phyloP scores from a whole-genome alignment of 2,113 vertebrate genomes.

The Vimba vimba region DNA sequence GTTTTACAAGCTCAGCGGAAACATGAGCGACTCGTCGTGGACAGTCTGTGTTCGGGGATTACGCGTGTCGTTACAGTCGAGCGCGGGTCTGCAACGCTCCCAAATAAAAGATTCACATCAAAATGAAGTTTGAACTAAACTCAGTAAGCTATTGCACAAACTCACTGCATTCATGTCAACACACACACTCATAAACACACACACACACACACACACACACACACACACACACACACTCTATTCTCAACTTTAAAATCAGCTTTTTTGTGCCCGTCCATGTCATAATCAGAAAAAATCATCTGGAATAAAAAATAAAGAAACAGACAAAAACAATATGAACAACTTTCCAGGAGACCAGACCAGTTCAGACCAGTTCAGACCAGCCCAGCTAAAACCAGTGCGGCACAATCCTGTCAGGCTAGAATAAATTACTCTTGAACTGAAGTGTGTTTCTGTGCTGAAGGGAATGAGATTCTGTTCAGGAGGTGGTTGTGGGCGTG shows the following conservation, averaged over 20 bases:
- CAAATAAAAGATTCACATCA: neutral
- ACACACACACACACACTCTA: neutral
- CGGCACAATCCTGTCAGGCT: neutral
- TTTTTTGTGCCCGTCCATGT: conserved; percentile 64
- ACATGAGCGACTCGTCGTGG: neutral
- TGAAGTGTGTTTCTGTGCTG: conserved; percentile 15
- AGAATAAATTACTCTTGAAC: conserved; percentile 41
- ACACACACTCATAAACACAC: neutral
- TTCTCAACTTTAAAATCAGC: conserved; percentile 35
- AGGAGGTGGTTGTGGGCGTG: conserved; percentile 65
- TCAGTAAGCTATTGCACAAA: conserved; percentile 47
- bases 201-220: neutral
- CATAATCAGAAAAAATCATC: conserved; percentile 63
- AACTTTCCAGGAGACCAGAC: conserved; percentile 59
- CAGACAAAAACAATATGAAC: conserved; percentile 65
- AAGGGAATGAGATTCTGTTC: conserved; percentile 59
- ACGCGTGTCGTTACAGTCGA: neutral
- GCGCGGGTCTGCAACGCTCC: neutral
- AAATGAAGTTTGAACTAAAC: neutral
- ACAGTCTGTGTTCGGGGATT: neutral
- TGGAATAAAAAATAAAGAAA: conserved; percentile 48
- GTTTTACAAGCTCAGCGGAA: neutral
- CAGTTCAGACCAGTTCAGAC: conserved; percentile 59
- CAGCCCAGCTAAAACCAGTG: conserved; percentile 64
- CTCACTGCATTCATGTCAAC: conserved; percentile 1